Evolutionary conservation across 1,140 invertebrate genomes (phyloP), one percentile per base, ranked within the genome.

Genomic region (Propsilocerus akamusi): DNA sequence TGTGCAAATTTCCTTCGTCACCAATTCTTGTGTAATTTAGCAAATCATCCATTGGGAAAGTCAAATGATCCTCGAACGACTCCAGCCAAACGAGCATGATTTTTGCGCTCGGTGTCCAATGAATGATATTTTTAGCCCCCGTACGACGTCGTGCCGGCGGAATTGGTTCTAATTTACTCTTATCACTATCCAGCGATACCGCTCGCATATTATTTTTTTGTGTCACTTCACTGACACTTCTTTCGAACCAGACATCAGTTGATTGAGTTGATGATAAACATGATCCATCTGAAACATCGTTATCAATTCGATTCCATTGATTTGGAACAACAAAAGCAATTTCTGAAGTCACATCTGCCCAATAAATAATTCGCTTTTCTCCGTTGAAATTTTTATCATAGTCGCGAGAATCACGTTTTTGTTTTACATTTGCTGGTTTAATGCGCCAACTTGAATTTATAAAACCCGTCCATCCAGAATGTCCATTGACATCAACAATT

Each of bases 71-170:
- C 66, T 97, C 92, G 59, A 85, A 86, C 64, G 86, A 93, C 66
- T 98, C 93, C 25, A 97, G 61, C 94, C 93, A 97, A 14, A 95
- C 82, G 4, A 97, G 76, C 60, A 96, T 81, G 30, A 97, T 85
- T 68, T 91, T 92, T 0, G 80, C 77, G 3, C 63, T 58, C 5
- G 68, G 66, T 57, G 67, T 71, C 0, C 61, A 59, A 41, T 20
- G n/a, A n/a, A 17, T 17, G 34, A 20, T 17, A 41, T 20, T 20
- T n/a, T 41, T 41, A 7, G 63, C 62, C 26, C 64, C 67, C 0
- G 67, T 57, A 26, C 59, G 59, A 11, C 63, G 55, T 10, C 63
- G 61, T 53, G 63, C 69, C 49, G 57, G 66, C 51, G 60, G 74
- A 55, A 69, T 68, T 57, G 68, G 70, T 34, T 77, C 74, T 7